phyloP scores from a whole-genome alignment of 2,797 vertebrate species.

The Nasua narica region DNA sequence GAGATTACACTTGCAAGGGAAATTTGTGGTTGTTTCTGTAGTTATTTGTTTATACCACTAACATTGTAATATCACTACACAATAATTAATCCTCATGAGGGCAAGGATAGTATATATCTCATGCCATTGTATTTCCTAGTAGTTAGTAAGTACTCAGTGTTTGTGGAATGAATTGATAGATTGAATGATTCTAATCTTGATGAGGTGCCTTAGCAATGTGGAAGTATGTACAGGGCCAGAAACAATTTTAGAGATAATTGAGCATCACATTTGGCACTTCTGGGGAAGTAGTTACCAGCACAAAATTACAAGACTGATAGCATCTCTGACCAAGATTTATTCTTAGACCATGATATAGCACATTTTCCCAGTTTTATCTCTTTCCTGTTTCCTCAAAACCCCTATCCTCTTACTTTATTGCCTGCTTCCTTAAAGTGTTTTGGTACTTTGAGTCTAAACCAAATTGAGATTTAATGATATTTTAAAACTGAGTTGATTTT shows the following conservation, averaged over 20 bases:
- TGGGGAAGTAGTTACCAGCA: neutral
- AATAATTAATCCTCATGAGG: neutral
- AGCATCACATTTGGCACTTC: neutral
- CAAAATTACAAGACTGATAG: neutral
- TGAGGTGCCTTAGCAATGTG: neutral
- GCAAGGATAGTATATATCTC: neutral
- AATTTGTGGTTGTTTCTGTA: neutral
- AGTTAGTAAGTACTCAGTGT: neutral
- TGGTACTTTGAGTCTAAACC: neutral
- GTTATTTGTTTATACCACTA: neutral
- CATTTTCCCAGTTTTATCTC: neutral
- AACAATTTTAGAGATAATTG: neutral
- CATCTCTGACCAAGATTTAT: neutral
- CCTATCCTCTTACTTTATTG: neutral
- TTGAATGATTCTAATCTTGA: neutral
- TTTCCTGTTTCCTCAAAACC: neutral
- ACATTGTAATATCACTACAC: too few species aligned
- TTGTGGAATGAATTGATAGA: neutral
- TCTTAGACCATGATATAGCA: neutral
- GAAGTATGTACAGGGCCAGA: neutral
- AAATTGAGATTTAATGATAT: conserved; percentile 21
- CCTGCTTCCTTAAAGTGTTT: neutral
- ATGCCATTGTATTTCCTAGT: neutral
- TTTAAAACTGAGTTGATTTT: conserved; percentile 44
- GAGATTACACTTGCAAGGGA: neutral